Conservation (phyloP, 2,113 vertebrate genomes). For the Parotia lawesii region DNA sequence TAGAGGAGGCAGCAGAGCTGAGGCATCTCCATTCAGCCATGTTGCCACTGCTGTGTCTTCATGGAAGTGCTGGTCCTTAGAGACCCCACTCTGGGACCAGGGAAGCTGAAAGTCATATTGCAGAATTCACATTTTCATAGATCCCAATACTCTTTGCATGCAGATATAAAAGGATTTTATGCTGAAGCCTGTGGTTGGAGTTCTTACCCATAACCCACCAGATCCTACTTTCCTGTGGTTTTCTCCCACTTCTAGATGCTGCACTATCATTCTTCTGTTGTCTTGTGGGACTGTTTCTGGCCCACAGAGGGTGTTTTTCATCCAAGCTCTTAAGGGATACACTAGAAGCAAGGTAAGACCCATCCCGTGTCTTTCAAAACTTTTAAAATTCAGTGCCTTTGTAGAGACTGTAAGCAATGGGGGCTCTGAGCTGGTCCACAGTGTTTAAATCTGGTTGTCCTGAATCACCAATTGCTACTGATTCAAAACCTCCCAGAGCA, state of each 20-base stretch:
- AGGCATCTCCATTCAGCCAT: neutral
- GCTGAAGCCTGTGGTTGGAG: neutral
- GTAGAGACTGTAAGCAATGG: rapidly evolving
- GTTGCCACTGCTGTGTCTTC: neutral
- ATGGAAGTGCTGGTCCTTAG: neutral
- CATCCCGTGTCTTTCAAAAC: neutral
- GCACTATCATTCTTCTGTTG: neutral
- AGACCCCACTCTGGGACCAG: neutral
- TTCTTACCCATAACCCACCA: neutral
- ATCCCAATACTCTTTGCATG: neutral
- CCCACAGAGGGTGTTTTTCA: neutral
- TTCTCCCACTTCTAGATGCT: neutral
- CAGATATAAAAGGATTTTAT: neutral
- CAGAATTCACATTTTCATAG: neutral
- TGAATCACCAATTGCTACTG: neutral
- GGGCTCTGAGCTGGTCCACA: neutral
- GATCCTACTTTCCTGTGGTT: neutral
- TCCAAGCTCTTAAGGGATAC: neutral
- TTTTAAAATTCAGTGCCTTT: neutral
- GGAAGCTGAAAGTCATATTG: neutral
- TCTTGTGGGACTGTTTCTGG: neutral
- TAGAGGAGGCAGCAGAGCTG: neutral
- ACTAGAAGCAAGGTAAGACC: neutral
- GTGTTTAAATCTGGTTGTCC: neutral
- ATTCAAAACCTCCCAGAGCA: neutral